A percentile compares a stretch with the other conserved stretches of the same genome.
phyloP scores from a whole-genome alignment of 2,113 vertebrate species.

The Laterallus jamaicensis region DNA sequence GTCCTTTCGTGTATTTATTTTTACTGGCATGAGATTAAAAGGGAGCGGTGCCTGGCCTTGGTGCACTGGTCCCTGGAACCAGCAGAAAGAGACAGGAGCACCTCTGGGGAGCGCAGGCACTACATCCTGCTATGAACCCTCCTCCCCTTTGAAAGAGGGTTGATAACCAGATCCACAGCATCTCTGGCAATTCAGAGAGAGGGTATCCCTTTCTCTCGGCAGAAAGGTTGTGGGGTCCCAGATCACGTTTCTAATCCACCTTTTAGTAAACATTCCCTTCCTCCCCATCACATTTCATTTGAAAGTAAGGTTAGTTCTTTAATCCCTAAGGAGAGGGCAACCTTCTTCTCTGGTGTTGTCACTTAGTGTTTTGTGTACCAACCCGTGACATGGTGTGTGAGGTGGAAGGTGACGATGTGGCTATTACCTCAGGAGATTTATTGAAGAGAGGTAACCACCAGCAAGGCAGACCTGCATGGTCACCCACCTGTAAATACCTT shows the following conservation, averaged over 20 bases:
- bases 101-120: not conserved
- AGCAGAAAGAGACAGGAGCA: not conserved
- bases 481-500: not conserved
- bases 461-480: not conserved
- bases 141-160: not conserved
- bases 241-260: not conserved
- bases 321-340: not conserved
- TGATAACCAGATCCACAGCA: not conserved
- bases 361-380: not conserved
- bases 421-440: not conserved
- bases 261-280: not conserved
- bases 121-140: not conserved
- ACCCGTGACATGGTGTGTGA: not conserved
- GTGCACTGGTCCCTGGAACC: accelerated
- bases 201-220: not conserved
- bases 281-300: not conserved
- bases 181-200: not conserved
- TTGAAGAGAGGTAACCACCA: not conserved
- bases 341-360: not conserved
- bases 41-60: not conserved
- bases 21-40: constrained; percentile 24
- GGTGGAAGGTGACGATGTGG: not conserved
- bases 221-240: not conserved
- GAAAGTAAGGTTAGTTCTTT: not conserved
- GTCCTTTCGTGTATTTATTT: constrained; percentile 36